phyloP scores from a whole-genome alignment of 2,888 invertebrate species.

The Hydriomena furcata region DNA sequence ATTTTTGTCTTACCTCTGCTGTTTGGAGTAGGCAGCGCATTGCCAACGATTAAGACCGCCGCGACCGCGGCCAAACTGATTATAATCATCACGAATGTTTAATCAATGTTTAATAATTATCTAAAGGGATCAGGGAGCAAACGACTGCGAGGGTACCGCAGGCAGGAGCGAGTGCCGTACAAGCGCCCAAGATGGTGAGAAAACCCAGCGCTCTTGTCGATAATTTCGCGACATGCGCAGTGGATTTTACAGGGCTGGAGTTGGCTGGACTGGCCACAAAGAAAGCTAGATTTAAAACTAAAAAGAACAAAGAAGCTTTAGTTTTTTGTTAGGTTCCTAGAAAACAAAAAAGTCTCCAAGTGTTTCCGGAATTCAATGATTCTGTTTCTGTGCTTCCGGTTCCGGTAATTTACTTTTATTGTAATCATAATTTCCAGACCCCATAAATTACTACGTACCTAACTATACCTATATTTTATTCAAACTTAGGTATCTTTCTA shows the following conservation, averaged over 20 bases:
- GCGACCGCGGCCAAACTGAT: conserved; percentile 68
- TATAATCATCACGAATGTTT: conserved; percentile 59
- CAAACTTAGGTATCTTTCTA: no score
- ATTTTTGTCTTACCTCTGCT: conserved; percentile 61
- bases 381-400: no score
- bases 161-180: conserved; percentile 69
- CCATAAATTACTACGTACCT: no score
- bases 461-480: no score
- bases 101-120: conserved; percentile 38
- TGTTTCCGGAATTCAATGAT: no score
- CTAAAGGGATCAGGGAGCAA: conserved; percentile 37
- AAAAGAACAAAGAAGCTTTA: no score
- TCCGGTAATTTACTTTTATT: no score
- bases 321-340: not conserved
- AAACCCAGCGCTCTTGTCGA: conserved; percentile 70
- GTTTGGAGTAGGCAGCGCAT: conserved; percentile 70
- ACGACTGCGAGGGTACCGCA: conserved; percentile 61
- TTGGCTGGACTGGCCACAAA: conserved; percentile 51
- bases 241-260: conserved; percentile 62
- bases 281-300: not conserved
- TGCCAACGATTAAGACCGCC: conserved; percentile 66
- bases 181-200: conserved; percentile 60
- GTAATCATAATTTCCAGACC: no score
- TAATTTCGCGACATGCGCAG: conserved; percentile 81
- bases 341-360: no score